Base-by-base conservation (phyloP, 2,797 vertebrate genomes). In the Xerus rutilus region DNA sequence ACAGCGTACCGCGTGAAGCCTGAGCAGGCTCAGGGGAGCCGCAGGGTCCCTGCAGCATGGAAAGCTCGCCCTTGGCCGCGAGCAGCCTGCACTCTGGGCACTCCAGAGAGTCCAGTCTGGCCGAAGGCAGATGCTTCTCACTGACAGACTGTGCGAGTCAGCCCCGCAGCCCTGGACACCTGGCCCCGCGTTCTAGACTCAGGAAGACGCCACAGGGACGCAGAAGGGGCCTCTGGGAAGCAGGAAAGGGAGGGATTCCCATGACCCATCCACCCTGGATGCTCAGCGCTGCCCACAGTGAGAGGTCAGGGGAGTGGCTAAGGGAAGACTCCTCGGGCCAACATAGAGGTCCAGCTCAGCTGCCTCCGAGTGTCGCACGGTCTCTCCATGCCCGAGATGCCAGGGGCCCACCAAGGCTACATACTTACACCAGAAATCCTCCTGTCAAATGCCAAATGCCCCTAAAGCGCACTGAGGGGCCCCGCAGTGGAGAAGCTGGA, bases 1-100 rank as follows among this genome's bases (percentile, higher is more conserved):
- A 86, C 78, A 70, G 3, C 7, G 0, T 39, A 30, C 74, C 86
- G 43, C 81, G 45, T 20, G 49, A 70, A 79, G 17, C 67, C 84
- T 93, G 70, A 91, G 72, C 83, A 15, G 52, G 65, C 65, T 86
- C 43, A 79, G 47, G 43, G 9, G 28, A 89, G 93, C 69, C 52
- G 5, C n/a, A n/a, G n/a, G 78, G 45, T 76, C 62, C 21, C 0
- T 1, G 17, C 83, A 84, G 93, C 52, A 62, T 45, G 21, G 86
- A 88, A 39, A 8, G 32, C 67, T 74, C 9, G 4, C n/a, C 35
- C 62, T 1, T 47, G 59, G 76, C 64, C 52, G 12, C 2, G 65
- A 76, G 57, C 25, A 17, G 86, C 69, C 1, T 4, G 7, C 5
- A n/a, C 70, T 74, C 9, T 49, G 79, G 76, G 43, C 57, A 93